A percentile compares a stretch with the other conserved stretches of the same genome.
phyloP scores from a whole-genome alignment of 2,113 vertebrate species.

The Talpa occidentalis region DNA sequence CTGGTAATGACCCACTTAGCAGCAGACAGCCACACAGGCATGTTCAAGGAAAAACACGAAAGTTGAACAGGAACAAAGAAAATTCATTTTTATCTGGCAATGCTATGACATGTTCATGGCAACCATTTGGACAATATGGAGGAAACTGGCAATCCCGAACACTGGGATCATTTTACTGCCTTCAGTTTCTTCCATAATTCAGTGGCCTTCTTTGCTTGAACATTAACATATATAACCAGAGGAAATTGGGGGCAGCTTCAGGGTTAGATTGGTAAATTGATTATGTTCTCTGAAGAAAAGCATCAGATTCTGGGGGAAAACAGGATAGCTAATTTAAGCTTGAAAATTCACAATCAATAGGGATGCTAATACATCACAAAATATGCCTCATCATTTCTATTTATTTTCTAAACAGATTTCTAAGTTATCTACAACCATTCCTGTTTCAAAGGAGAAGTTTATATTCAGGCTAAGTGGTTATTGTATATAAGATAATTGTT shows the following conservation, averaged over 20 bases:
- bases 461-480: conserved; percentile 79
- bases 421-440: conserved; percentile 77
- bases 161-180: conserved; percentile 72
- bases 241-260: conserved; percentile 49
- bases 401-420: conserved; percentile 82
- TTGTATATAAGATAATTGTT: conserved; percentile 76
- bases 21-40: too few species aligned
- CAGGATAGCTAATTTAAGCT: conserved; percentile 52
- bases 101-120: neutral
- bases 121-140: conserved; percentile 54
- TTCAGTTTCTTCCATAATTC: conserved; percentile 81
- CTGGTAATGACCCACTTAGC: neutral
- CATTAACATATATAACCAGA: conserved; percentile 33
- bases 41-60: neutral
- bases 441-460: conserved; percentile 77
- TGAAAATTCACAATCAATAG: conserved; percentile 78
- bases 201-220: conserved; percentile 72
- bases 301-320: neutral
- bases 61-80: neutral
- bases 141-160: conserved; percentile 54
- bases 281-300: conserved; percentile 67
- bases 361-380: conserved; percentile 70
- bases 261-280: conserved; percentile 68
- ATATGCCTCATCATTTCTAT: conserved; percentile 77
- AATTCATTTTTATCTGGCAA: neutral